Conservation (phyloP, 2,888 invertebrate species). For the Meteorus cinctellus region DNA sequence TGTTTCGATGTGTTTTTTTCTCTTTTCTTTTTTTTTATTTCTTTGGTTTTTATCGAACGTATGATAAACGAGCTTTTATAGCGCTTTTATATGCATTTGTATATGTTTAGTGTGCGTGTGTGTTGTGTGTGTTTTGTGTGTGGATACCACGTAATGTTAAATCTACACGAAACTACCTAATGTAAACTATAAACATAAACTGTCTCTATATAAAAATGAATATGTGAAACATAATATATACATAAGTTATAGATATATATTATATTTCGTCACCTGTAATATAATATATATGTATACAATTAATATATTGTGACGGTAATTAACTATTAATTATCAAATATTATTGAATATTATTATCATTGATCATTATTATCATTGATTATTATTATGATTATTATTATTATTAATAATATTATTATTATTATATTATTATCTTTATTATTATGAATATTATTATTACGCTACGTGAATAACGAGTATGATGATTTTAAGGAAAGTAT, state of each 20-base stretch:
- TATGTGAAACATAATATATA: constrained; percentile 62
- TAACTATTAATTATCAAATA: constrained; percentile 50
- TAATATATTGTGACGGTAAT: constrained; percentile 53
- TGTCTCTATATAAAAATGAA: constrained; percentile 46
- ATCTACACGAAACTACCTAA: constrained; percentile 51
- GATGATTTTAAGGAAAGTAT: constrained; percentile 73
- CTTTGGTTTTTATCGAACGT: constrained; percentile 55
- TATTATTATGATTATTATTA: constrained; percentile 47
- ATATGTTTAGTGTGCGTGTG: background rate
- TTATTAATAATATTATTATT: constrained; percentile 16
- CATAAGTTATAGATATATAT: constrained; percentile 58
- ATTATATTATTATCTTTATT: constrained; percentile 33
- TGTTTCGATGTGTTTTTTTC: background rate
- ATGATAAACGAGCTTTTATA: constrained; percentile 72
- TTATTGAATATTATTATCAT: constrained; percentile 55
- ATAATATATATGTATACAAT: constrained; percentile 50
- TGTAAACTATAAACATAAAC: constrained; percentile 48
- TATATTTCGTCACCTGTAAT: constrained; percentile 60
- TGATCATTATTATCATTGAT: constrained; percentile 43
- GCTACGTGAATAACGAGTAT: constrained; percentile 69
- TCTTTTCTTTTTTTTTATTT: background rate
- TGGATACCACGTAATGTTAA: constrained; percentile 61
- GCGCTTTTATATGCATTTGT: constrained; percentile 71
- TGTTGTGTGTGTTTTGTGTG: constrained; percentile 49
- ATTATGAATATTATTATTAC: constrained; percentile 58